Evolutionary conservation across 2,113 vertebrate species (phyloP).

Genomic region (Engystomops pustulosus): DNA sequence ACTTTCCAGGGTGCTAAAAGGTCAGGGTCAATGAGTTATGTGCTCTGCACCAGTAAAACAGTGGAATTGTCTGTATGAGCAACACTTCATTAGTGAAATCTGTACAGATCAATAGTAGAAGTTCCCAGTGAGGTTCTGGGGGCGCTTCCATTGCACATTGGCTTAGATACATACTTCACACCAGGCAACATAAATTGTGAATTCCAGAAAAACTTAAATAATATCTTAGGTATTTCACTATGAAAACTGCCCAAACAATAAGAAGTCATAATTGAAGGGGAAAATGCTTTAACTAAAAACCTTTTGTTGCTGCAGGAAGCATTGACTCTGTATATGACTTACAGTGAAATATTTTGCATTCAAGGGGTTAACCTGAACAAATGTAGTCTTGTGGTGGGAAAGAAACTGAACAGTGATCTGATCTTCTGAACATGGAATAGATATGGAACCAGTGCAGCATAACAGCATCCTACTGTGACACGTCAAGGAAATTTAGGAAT

Average conservation of each 20-base stretch:
- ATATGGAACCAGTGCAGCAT: not conserved
- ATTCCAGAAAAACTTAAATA: too few relatives aligned
- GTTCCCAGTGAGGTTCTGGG: too few relatives aligned
- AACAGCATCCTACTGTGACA: slow-evolving; percentile 21
- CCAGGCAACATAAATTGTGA: too few relatives aligned
- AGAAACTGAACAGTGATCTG: not conserved
- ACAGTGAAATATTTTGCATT: not conserved
- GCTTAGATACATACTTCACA: too few relatives aligned
- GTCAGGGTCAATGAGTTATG: not conserved
- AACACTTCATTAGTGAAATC: too few relatives aligned
- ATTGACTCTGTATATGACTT: not conserved
- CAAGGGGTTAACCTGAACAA: not conserved
- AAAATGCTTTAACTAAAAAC: not conserved
- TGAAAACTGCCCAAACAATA: not conserved
- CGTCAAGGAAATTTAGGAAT: slow-evolving; percentile 33
- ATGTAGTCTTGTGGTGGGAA: not conserved
- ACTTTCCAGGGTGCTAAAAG: not conserved
- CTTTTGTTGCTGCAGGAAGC: not conserved
- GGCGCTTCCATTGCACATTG: too few relatives aligned
- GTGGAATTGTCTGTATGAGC: not conserved
- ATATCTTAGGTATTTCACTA: not conserved
- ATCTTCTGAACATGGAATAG: not conserved
- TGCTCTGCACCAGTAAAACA: not conserved
- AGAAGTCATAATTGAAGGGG: not conserved
- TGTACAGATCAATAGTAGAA: too few relatives aligned